phyloP scores from a whole-genome alignment of 1,140 invertebrate genomes.

The Procambarus virginalis region DNA sequence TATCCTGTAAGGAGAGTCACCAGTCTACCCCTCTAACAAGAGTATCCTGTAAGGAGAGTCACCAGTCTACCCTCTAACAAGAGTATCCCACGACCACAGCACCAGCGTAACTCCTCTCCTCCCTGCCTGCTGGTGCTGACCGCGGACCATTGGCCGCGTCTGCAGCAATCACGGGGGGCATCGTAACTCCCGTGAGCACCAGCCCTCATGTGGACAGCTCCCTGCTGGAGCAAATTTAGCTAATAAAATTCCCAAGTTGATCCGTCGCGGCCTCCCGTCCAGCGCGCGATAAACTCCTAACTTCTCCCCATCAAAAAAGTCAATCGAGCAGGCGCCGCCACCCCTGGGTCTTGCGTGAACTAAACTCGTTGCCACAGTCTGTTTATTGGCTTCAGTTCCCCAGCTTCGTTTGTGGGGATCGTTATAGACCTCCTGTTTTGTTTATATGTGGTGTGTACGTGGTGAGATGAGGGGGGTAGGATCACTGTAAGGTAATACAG shows the following conservation, averaged over 20 bases:
- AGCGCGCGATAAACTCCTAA: background rate
- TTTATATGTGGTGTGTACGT: background rate
- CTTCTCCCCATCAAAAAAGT: background rate
- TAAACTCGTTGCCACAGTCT: constrained; percentile 2
- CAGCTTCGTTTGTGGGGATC: background rate
- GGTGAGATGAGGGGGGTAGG: no score
- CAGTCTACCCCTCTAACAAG: no score
- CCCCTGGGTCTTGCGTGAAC: background rate
- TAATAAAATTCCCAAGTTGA: background rate
- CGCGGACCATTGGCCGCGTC: background rate
- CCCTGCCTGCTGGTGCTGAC: background rate
- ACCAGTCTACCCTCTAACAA: no score
- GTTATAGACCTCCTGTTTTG: background rate
- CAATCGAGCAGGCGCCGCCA: background rate
- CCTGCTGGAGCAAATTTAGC: background rate
- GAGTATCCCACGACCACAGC: no score
- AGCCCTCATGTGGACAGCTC: background rate
- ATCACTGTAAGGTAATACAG: no score
- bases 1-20: no score
- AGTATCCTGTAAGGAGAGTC: no score
- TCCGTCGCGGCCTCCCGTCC: background rate
- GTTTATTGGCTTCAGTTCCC: background rate
- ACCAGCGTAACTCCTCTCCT: background rate
- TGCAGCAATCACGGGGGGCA: background rate
- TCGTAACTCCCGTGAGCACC: background rate